Percentiles rank a stretch among this genome's conserved stretches.
These are phyloP conservation scores for Tragelaphus buxtoni DNA, from an alignment of 2,113 vertebrate genomes.

Conservation along the genomic window DNA sequence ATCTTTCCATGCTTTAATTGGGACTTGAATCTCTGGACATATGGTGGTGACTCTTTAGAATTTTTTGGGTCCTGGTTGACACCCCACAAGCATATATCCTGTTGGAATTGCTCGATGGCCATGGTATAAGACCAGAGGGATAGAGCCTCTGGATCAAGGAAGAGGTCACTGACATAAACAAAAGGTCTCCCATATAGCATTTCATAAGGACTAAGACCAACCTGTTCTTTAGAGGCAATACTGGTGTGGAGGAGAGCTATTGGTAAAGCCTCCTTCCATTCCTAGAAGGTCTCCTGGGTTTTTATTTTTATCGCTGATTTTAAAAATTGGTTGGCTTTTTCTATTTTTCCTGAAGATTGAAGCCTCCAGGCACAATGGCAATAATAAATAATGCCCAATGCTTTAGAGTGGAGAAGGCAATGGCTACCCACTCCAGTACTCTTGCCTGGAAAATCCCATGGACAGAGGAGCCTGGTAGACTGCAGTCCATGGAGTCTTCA, in stretches of 20 bases:
- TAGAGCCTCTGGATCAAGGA: background rate
- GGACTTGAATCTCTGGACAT: background rate
- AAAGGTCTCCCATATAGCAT: background rate
- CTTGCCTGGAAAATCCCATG: too few species aligned
- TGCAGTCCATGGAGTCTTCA: too few species aligned
- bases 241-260: accelerated
- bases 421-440: too few species aligned
- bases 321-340: background rate
- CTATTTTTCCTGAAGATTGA: background rate
- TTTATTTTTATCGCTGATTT: background rate
- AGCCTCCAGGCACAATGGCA: background rate
- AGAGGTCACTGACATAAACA: background rate
- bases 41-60: background rate
- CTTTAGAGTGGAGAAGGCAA: background rate
- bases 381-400: background rate
- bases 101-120: background rate
- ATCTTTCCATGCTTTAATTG: background rate
- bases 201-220: background rate
- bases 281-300: background rate
- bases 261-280: background rate
- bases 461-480: accelerated
- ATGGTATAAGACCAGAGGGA: background rate
- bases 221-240: background rate
- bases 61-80: background rate
- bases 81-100: accelerated